Evolutionary conservation across 2,888 invertebrate species (phyloP).

Genomic region (Cheilosia vernalis): DNA sequence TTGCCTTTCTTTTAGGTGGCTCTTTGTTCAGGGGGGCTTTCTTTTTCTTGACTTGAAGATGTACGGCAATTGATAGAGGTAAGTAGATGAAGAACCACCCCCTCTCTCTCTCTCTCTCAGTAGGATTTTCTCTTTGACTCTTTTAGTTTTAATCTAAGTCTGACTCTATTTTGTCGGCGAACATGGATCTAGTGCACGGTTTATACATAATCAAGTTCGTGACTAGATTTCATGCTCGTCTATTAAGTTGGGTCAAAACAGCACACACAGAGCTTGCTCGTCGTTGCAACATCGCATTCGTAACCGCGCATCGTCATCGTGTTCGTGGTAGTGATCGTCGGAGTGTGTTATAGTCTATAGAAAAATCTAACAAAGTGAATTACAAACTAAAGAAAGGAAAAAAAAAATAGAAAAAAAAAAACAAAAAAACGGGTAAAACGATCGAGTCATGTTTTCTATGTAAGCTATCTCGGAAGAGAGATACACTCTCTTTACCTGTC

Average conservation of each 20-base stretch:
- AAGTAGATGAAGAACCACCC: conserved; percentile 5
- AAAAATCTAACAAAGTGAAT: conserved; percentile 48
- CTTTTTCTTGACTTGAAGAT: conserved; percentile 18
- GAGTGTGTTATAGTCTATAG: conserved; percentile 48
- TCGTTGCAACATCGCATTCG: conserved; percentile 2
- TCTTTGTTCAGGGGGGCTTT: conserved; percentile 13
- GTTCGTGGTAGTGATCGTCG: conserved; percentile 43
- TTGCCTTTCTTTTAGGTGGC: conserved; percentile 7
- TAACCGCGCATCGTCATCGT: conserved; percentile 9
- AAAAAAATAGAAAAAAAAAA: conserved; percentile 15
- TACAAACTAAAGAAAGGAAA: conserved; percentile 30
- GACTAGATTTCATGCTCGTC: conserved; percentile 85
- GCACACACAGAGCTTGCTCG: conserved; percentile 71
- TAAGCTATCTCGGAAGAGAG: conserved; percentile 63
- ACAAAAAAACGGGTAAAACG: conserved; percentile 22
- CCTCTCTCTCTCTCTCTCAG: conserved; percentile 8
- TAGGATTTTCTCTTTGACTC: conserved; percentile 35
- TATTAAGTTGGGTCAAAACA: conserved; percentile 84
- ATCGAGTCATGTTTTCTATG: conserved; percentile 72
- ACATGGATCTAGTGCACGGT: conserved; percentile 84
- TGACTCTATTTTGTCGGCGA: conserved; percentile 84
- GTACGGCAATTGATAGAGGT: conserved; percentile 36
- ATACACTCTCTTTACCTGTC: conserved; percentile 70
- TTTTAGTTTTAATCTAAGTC: conserved; percentile 69
- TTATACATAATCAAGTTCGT: conserved; percentile 84